A percentile compares a stretch with the other conserved stretches of the same genome.
phyloP scores from a whole-genome alignment of 1,140 invertebrate species.

The Goniozus legneri region DNA sequence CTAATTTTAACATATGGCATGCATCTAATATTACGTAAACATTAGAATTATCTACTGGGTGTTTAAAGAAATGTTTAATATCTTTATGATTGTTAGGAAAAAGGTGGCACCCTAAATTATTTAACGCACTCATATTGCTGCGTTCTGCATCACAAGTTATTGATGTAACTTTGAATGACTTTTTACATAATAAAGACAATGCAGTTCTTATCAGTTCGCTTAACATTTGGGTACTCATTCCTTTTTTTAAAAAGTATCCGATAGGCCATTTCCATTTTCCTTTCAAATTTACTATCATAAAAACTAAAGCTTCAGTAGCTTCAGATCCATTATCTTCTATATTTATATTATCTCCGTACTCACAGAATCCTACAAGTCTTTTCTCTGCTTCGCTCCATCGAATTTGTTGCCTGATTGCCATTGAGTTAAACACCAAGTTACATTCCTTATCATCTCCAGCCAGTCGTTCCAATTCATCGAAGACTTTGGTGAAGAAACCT shows the following conservation, averaged over 20 bases:
- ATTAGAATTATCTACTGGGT: neutral
- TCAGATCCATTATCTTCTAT: neutral
- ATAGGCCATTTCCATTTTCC: constrained; percentile 4
- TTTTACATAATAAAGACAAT: neutral
- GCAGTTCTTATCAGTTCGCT: neutral
- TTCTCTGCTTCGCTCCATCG: neutral
- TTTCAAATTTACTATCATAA: constrained; percentile 2
- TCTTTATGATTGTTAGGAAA: neutral
- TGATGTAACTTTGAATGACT: neutral
- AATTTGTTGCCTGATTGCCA: constrained; percentile 6
- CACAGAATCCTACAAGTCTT: neutral
- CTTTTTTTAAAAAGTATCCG: constrained; percentile 3
- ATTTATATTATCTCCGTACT: neutral
- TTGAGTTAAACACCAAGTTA: constrained; percentile 1
- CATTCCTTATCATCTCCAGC: neutral
- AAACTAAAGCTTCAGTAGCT: constrained; percentile 5
- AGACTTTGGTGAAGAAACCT: neutral
- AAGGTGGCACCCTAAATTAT: neutral
- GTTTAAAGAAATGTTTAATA: neutral
- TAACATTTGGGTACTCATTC: neutral
- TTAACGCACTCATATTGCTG: neutral
- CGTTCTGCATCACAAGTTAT: neutral
- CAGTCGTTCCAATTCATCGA: neutral
- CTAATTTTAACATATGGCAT: neutral
- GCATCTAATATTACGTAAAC: neutral